phyloP scores from a whole-genome alignment of 2,888 invertebrate genomes.

The Dyspetes luteomarginatus region DNA sequence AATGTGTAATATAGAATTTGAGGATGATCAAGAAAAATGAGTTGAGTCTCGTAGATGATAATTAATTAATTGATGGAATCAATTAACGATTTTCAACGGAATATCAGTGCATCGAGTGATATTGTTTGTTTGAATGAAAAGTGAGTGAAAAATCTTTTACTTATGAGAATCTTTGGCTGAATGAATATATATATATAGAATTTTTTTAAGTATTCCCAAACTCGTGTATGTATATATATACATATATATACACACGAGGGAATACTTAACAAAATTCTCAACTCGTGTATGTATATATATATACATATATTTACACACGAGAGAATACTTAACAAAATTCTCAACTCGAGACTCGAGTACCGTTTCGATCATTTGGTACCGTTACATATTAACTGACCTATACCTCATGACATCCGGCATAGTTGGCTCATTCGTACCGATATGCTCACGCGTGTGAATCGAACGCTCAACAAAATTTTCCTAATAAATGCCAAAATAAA shows the following conservation, averaged over 20 bases:
- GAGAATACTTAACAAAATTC: background rate
- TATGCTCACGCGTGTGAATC: background rate
- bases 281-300: too few relatives aligned
- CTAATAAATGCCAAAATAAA: background rate
- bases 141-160: slow-evolving; percentile 14
- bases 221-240: too few relatives aligned
- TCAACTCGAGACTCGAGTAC: background rate
- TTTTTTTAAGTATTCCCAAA: too few relatives aligned
- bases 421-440: background rate
- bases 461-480: background rate
- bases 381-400: slow-evolving; percentile 6
- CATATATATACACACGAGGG: too few relatives aligned
- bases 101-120: slow-evolving; percentile 14
- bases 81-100: background rate
- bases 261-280: too few relatives aligned
- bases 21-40: background rate
- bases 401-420: background rate
- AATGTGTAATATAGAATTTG: too few relatives aligned
- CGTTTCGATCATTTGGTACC: slow-evolving; percentile 9
- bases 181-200: too few relatives aligned
- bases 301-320: background rate
- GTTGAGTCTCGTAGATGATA: background rate
- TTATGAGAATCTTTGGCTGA: too few relatives aligned
- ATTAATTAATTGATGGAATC: background rate
- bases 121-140: background rate